Evolutionary conservation across 2,113 vertebrate species (phyloP), one percentile per base, ranked within the genome.

Genomic region (Candoia aspera): DNA sequence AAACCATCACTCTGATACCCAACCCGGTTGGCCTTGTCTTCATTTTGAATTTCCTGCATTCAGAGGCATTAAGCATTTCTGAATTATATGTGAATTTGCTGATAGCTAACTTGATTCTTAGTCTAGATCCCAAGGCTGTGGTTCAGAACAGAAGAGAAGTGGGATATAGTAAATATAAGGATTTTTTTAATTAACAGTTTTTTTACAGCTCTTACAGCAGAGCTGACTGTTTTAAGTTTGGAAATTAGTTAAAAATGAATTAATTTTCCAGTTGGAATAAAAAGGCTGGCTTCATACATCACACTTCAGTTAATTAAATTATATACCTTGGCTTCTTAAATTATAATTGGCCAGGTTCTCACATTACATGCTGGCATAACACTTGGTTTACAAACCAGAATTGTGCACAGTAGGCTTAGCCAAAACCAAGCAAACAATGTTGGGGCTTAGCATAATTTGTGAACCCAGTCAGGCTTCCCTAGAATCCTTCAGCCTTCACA

Each of bases 161-260:
- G 94, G 92, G 87, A 86, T 91, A 95, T 94, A 96, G 95, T 95
- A 96, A 96, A 95, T 90, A 95, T 94, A 95, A 87, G 62, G 88
- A 88, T 92, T 93, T 54, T 46, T 90, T 90, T 64, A 90, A 90
- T 59, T 59, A 79, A 79, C 42, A 33, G 79, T 85, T 84, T 93
- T 92, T 90, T 92, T 90, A 53, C 88, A 93, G 91, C 87, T 93
- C 93, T 90, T 94, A n/a, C 90, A 93, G 87, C 95, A 87, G 91
- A 96, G 93, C 17, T 93, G 90, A 93, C 93, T 95, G 19, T 96
- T 93, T 94, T 89, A 91, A 89, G n/a, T 91, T 86, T 68, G 21
- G 85, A 57, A 73, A 24, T 59, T 55, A 55, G 29, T 46, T 90
- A 94, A 95, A 93, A 96, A 73, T 85, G 95, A 94, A 91, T 94